phyloP scores from a whole-genome alignment of 2,113 vertebrate genomes.

The Hippocampus mohnikei region DNA sequence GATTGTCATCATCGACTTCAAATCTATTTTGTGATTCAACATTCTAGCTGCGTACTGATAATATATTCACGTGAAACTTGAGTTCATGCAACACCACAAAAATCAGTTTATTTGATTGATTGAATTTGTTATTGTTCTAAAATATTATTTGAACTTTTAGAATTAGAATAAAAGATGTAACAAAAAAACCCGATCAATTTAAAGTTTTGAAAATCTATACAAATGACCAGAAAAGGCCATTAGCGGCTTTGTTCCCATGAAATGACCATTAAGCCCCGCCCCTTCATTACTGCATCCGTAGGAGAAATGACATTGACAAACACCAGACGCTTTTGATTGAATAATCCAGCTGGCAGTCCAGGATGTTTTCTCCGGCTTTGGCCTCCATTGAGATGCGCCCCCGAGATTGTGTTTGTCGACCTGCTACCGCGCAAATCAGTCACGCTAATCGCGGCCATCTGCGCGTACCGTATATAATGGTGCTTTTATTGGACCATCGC shows the following conservation, averaged over 20 bases:
- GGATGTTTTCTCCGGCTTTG: conserved; percentile 36
- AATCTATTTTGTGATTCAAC: no score
- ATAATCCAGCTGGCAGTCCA: conserved; percentile 29
- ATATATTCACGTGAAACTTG: no score
- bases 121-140: no score
- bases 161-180: no score
- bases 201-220: no score
- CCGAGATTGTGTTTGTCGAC: conserved; percentile 20
- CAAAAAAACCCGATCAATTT: no score
- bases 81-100: no score
- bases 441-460: not conserved
- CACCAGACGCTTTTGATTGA: conserved; percentile 54
- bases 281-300: not conserved
- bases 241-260: not conserved
- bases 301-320: conserved; percentile 14
- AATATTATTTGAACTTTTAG: no score
- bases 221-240: not conserved
- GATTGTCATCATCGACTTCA: no score
- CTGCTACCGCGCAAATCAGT: conserved; percentile 14
- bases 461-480: not conserved
- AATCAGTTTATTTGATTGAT: no score
- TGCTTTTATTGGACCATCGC: not conserved
- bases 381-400: conserved; percentile 18
- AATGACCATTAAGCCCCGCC: not conserved
- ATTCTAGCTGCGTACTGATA: no score